phyloP scores from a whole-genome alignment of 2,888 invertebrate genomes.

The Dexiosoma caninum region DNA sequence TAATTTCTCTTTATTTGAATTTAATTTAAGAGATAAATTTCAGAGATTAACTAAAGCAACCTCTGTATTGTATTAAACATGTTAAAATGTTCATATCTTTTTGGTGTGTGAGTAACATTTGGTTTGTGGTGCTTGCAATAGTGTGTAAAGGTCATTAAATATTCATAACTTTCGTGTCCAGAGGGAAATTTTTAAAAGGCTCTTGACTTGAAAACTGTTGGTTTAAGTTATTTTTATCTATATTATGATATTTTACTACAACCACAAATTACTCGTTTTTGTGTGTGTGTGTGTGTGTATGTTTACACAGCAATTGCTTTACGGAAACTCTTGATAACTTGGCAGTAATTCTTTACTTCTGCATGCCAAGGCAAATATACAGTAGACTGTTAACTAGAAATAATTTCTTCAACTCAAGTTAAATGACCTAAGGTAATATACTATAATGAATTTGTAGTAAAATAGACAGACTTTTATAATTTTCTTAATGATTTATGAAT shows the following conservation, averaged over 20 bases:
- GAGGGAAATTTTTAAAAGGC: constrained; percentile 60
- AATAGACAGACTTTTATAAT: constrained; percentile 26
- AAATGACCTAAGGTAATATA: constrained; percentile 55
- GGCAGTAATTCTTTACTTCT: not conserved
- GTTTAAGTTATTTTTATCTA: constrained; percentile 35
- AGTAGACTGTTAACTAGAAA: constrained; percentile 49
- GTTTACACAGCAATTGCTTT: not conserved
- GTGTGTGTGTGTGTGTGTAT: not conserved
- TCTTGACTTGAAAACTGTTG: constrained; percentile 57
- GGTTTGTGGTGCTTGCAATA: constrained; percentile 31
- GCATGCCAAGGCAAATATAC: not conserved
- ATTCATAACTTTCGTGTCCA: constrained; percentile 59
- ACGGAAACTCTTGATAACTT: not conserved
- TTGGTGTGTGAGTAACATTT: not conserved
- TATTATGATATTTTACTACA: constrained; percentile 11
- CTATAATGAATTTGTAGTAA: constrained; percentile 13
- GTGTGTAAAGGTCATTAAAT: constrained; percentile 60
- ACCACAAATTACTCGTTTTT: not conserved
- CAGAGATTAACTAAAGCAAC: too few relatives aligned
- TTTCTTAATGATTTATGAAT: constrained; percentile 57
- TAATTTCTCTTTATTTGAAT: too few relatives aligned
- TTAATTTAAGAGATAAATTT: too few relatives aligned
- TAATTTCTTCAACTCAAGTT: constrained; percentile 53
- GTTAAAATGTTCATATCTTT: constrained; percentile 7
- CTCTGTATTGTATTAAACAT: not conserved